A percentile compares a stretch with the other conserved stretches of the same genome.
These are phyloP conservation scores for Eonycteris spelaea DNA, from an alignment of 2,113 vertebrate genomes.

Conservation along the genomic window DNA sequence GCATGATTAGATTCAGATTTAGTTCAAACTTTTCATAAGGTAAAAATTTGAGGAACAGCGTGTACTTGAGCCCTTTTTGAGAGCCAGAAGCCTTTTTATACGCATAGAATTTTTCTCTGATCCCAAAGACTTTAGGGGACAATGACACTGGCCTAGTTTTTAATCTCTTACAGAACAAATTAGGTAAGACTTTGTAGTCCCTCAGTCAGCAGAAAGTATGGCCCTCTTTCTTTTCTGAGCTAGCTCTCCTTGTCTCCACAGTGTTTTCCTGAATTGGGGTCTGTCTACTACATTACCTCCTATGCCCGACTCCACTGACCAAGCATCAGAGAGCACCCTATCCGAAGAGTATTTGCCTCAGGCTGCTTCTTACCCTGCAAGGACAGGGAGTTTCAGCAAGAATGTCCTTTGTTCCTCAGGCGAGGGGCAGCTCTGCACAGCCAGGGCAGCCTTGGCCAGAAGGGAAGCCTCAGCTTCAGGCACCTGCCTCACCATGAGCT, in stretches of 20 bases:
- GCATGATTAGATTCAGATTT: not conserved
- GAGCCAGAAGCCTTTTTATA: not conserved
- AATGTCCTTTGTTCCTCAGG: constrained; percentile 75
- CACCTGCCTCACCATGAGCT: not conserved
- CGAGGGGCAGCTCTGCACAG: constrained; percentile 45
- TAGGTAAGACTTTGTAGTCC: not conserved
- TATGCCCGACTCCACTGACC: constrained; percentile 68
- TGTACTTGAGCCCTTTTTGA: not conserved
- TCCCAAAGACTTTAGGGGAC: not conserved
- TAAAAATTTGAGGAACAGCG: not conserved
- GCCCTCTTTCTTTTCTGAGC: constrained; percentile 11
- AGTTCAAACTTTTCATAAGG: not conserved
- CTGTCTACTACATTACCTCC: constrained; percentile 78
- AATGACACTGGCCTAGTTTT: not conserved
- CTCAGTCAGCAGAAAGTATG: not conserved
- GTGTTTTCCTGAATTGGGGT: constrained; percentile 85
- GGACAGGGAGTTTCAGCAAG: constrained; percentile 54
- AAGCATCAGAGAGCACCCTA: constrained; percentile 74
- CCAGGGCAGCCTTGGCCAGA: not conserved
- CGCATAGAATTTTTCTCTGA: not conserved
- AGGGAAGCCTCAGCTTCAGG: not conserved
- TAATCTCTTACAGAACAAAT: not conserved
- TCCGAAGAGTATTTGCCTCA: constrained; percentile 82
- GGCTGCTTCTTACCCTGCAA: constrained; percentile 35
- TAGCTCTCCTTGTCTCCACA: constrained; percentile 72